phyloP scores from a whole-genome alignment of 2,113 vertebrate genomes.

The Cisticola juncidis region DNA sequence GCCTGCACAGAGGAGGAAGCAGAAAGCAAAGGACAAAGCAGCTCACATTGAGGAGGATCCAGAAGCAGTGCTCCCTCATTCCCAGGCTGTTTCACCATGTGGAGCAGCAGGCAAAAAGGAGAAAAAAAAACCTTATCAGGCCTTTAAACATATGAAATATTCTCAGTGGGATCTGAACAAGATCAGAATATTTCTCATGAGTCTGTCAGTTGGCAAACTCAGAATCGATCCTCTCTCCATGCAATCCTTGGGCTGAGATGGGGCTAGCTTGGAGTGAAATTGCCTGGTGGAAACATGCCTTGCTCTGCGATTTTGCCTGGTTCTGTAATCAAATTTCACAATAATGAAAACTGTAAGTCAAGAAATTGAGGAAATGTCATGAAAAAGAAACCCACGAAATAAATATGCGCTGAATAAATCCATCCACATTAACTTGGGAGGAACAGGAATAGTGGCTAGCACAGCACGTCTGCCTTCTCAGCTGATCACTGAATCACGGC shows the following conservation, averaged over 20 bases:
- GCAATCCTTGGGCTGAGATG: slow-evolving; percentile 1
- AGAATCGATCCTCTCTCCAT: slow-evolving; percentile 19
- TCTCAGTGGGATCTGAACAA: background rate
- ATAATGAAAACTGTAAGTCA: slow-evolving; percentile 56
- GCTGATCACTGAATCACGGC: slow-evolving; percentile 61
- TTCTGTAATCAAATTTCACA: slow-evolving; percentile 62
- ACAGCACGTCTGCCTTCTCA: slow-evolving; percentile 46
- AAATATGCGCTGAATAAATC: slow-evolving; percentile 34
- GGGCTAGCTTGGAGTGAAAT: background rate
- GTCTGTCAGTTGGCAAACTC: slow-evolving; percentile 9
- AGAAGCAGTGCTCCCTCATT: background rate
- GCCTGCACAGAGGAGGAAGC: background rate
- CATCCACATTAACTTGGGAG: slow-evolving; percentile 10
- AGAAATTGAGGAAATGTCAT: slow-evolving; percentile 57
- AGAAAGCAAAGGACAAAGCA: slow-evolving; percentile 5
- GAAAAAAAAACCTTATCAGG: background rate
- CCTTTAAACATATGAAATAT: background rate
- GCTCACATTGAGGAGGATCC: background rate
- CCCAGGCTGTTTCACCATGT: background rate
- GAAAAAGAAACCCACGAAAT: slow-evolving; percentile 18
- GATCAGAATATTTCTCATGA: background rate
- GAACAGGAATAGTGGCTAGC: slow-evolving; percentile 22
- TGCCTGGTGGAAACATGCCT: slow-evolving; percentile 16
- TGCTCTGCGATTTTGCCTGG: slow-evolving; percentile 17
- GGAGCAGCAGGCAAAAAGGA: background rate